Conservation (phyloP, 1,140 invertebrate species). For the Brachystomella parvula region DNA sequence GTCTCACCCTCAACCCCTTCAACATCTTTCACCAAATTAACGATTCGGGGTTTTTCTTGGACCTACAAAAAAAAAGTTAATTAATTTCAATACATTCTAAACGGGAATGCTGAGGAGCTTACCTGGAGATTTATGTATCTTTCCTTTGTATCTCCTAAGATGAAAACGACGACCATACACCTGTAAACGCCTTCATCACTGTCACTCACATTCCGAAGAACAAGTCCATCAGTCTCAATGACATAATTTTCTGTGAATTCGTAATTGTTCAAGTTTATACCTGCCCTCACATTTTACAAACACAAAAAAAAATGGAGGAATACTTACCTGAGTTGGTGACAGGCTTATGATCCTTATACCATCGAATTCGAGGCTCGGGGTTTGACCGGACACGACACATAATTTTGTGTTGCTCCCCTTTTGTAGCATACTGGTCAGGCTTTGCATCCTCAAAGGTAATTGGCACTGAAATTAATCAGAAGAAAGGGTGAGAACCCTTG, state of each 20-base stretch:
- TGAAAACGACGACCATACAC: conserved; percentile 69
- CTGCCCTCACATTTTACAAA: too few species aligned
- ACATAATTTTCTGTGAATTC: conserved; percentile 55
- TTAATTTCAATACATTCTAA: too few species aligned
- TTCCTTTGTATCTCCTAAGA: conserved; percentile 66
- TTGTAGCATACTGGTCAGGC: conserved; percentile 70
- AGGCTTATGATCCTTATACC: conserved; percentile 36
- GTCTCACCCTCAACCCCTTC: conserved; percentile 70
- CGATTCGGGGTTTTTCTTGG: conserved; percentile 64
- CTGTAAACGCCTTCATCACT: conserved; percentile 72
- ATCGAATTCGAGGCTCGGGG: conserved; percentile 62
- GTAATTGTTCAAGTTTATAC: not conserved
- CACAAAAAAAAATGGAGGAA: too few species aligned
- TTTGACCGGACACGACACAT: conserved; percentile 75
- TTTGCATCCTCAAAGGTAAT: conserved; percentile 52
- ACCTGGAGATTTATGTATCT: conserved; percentile 70
- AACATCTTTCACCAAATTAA: conserved; percentile 48
- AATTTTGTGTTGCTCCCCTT: conserved; percentile 64
- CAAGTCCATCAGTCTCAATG: conserved; percentile 63
- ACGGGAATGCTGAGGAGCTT: conserved; percentile 38
- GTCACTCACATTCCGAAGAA: conserved; percentile 67
- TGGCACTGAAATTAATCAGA: conserved; percentile 27
- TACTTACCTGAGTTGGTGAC: conserved; percentile 26
- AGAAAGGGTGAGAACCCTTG: not conserved
- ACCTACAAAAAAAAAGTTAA: conserved; percentile 52